Base-by-base conservation (phyloP, 53 echinoderm and acorn worm species). In the Pentamera pediparva region DNA sequence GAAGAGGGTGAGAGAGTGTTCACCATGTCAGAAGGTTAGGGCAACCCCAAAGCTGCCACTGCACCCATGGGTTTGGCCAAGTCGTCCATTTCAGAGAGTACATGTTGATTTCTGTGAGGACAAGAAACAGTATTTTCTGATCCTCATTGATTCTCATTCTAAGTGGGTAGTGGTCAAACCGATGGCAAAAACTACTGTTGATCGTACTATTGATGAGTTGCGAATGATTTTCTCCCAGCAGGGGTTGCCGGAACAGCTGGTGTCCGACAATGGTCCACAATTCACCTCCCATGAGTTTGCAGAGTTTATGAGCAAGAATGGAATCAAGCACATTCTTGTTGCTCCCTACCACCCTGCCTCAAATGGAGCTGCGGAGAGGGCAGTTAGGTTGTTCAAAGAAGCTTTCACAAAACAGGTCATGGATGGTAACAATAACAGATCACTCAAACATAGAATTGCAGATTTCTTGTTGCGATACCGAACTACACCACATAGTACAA, bases 171-270 rank as follows among this genome's bases (percentile, higher is more conserved):
- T 83, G 32, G 80, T 84, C 3, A 76, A 76, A 27, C 50, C 58
- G 21, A 80, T 89, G 81, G 40, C 39, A 25, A 75, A 39, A 20
- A 88, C 83, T 57, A 83, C 83, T 15, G 73, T 75, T 48, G 47
- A 75, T 35, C 64, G 62, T 53, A 87, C 88, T 25, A 71, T 82
- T 37, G 78, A 82, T 36, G n/a, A 57, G 32, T 57, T 57, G 57
- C 28, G 29, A 20, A 0, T 56, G 43, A 62, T 79, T 21, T 89
- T 89, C 74, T 77, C 81, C 2, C 59, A 61, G 6, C 82, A 82
- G 78, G 85, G 89, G 0, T 60, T 85, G 20, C 85, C 82, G 9
- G 76, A 89, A 65, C 56, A 82, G 58, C 57, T 89, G 26, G 89
- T 81, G 15, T 72, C 78, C 15, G 89, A 89, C 37, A 76, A 76